Base-by-base conservation (phyloP, 92 coral and sea anemone genomes). In the Epizoanthus rinbou region DNA sequence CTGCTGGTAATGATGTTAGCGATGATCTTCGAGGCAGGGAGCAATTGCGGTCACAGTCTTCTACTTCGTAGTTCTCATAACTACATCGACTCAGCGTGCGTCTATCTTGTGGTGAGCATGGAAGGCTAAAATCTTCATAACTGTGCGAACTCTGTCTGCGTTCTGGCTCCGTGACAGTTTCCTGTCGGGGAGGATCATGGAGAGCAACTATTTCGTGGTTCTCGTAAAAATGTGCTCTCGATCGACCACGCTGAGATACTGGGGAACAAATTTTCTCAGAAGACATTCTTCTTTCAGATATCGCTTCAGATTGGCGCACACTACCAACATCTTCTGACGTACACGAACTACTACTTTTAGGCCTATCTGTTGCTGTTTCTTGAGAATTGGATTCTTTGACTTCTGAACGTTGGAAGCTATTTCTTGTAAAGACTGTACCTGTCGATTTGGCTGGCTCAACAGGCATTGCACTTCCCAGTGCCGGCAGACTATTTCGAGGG, bases 221-320 rank as follows among this genome's bases (percentile, higher is more conserved):
- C 82, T 78, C 82, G n/a, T 78, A 78, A 43, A 78, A 78, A 31
- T 78, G 82, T 37, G 39, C 68, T 39, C 59, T 78, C 3, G 82
- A 78, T 21, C 71, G 71, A 15, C 82, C 71, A 22, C 82, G 72
- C 56, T 62, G 82, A 41, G 58, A 19, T 43, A 62, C 57, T 6
- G 57, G 25, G 14, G 82, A 58, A 9, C 15, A 59, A 23, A 7
- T 41, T 69, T 62, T 35, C 47, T 43, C 18, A 37, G 39, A 60
- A 4, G 56, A 11, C 35, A 35, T 18, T 57, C 41, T 57, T 54
- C 13, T 57, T 59, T 75, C 50, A 28, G 80, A 33, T 37, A 10
- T 0, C 54, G 9, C 54, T 50, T 50, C 54, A 9, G 54, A 6
- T 50, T 50, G 54, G 2, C 54, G 2, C 14, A 11, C 9, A 50